phyloP scores from a whole-genome alignment of 2,113 vertebrate genomes.

The Zapornia atra region DNA sequence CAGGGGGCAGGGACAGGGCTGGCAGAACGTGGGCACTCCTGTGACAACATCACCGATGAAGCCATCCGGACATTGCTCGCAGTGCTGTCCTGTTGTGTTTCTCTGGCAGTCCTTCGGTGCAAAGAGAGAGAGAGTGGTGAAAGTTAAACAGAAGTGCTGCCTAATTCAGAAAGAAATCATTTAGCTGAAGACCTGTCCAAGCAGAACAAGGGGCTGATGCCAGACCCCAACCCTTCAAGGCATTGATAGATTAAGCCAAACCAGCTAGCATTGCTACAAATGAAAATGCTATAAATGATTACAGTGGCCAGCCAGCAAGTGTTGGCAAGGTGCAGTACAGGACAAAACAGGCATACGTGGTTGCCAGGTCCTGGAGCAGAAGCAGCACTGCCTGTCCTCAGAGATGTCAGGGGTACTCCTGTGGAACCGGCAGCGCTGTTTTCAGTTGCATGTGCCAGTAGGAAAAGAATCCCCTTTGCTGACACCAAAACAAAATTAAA shows the following conservation, averaged over 20 bases:
- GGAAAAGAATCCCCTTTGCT: background rate
- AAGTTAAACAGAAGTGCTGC: background rate
- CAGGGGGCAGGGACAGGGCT: conserved; percentile 90
- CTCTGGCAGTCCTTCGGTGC: conserved; percentile 83
- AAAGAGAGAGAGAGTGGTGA: background rate
- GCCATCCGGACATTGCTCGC: conserved; percentile 88
- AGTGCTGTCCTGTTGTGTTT: conserved; percentile 89
- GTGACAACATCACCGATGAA: conserved; percentile 74
- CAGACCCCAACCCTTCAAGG: background rate
- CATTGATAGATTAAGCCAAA: background rate
- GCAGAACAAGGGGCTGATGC: background rate
- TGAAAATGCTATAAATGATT: background rate
- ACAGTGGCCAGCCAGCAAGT: background rate
- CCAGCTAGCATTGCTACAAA: background rate
- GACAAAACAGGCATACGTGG: background rate
- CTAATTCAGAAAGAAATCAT: background rate
- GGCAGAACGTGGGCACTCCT: conserved; percentile 75
- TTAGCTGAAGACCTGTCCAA: background rate
- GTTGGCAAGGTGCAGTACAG: background rate
- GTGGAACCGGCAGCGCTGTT: background rate
- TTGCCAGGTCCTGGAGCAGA: background rate
- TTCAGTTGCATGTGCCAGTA: background rate
- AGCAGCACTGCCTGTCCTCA: background rate
- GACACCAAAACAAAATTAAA: background rate
- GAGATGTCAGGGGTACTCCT: background rate